Evolutionary conservation across 2,888 invertebrate species (phyloP).

Genomic region (Drosophila quasianomalipes): DNA sequence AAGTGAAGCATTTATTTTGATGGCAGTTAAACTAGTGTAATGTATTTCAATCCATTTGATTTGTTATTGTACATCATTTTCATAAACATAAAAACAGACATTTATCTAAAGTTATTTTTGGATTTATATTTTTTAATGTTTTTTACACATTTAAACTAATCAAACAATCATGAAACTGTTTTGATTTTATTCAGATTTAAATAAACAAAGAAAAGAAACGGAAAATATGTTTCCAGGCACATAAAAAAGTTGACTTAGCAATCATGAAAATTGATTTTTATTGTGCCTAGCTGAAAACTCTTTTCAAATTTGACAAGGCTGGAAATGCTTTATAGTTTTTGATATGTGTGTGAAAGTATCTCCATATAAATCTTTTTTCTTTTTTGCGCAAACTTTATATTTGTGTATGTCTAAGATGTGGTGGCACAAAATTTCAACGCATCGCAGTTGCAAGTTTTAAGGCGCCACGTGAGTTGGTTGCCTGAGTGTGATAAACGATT

Average conservation of each 20-base stretch:
- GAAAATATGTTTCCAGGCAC: neutral
- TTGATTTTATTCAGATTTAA: neutral
- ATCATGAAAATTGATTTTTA: constrained; percentile 1
- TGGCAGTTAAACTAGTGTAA: neutral
- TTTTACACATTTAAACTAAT: neutral
- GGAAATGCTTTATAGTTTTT: neutral
- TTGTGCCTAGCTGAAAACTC: neutral
- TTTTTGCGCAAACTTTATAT: constrained; percentile 1
- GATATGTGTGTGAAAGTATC: neutral
- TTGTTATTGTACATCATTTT: neutral
- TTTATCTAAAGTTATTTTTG: neutral
- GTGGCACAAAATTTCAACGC: constrained; percentile 10
- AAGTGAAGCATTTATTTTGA: neutral
- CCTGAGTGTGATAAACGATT: constrained; percentile 30
- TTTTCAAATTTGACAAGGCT: neutral
- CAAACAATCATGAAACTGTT: neutral
- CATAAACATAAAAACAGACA: neutral
- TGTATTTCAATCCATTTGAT: neutral
- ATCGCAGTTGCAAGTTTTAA: constrained; percentile 1
- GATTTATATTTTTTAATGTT: neutral
- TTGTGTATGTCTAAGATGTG: neutral
- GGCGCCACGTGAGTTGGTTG: neutral
- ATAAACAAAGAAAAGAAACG: neutral
- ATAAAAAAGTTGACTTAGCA: neutral
- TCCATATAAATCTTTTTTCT: neutral